Evolutionary conservation across 2,797 vertebrate genomes (phyloP).

Genomic region (Ciconia nigra): DNA sequence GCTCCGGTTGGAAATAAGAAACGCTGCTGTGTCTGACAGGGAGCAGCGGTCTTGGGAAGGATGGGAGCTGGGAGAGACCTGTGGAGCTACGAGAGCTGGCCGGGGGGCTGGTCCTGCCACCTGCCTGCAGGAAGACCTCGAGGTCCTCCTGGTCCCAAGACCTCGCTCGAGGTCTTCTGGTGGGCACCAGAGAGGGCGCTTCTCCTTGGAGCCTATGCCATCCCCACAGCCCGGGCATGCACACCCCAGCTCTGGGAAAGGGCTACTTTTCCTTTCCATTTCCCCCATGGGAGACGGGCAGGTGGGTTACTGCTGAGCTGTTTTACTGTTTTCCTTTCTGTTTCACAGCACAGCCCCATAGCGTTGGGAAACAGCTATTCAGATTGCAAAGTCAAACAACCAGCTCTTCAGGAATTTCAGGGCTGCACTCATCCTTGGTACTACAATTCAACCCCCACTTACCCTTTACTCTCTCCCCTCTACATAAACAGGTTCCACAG

Average conservation of each 20-base stretch:
- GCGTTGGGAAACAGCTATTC: not conserved
- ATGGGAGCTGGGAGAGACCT: not conserved
- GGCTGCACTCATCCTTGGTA: not conserved
- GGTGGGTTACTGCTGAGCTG: not conserved
- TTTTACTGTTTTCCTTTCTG: not conserved
- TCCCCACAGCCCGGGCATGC: not conserved
- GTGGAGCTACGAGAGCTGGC: not conserved
- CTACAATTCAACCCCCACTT: not conserved
- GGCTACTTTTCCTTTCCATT: not conserved
- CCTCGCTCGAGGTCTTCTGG: not conserved
- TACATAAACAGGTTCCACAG: not conserved
- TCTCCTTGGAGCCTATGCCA: not conserved
- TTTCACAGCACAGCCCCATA: accelerated
- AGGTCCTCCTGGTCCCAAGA: not conserved
- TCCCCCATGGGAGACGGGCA: accelerated
- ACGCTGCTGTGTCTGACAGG: accelerated
- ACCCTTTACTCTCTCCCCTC: not conserved
- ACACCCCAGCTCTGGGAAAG: not conserved
- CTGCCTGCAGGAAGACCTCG: not conserved
- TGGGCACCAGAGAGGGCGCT: not conserved
- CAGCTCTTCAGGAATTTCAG: not conserved
- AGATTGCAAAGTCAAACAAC: not conserved
- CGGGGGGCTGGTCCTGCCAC: not conserved
- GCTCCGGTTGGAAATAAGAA: not conserved
- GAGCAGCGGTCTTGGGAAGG: not conserved